phyloP scores from a whole-genome alignment of 2,888 invertebrate species.

The Tenodera sinensis region DNA sequence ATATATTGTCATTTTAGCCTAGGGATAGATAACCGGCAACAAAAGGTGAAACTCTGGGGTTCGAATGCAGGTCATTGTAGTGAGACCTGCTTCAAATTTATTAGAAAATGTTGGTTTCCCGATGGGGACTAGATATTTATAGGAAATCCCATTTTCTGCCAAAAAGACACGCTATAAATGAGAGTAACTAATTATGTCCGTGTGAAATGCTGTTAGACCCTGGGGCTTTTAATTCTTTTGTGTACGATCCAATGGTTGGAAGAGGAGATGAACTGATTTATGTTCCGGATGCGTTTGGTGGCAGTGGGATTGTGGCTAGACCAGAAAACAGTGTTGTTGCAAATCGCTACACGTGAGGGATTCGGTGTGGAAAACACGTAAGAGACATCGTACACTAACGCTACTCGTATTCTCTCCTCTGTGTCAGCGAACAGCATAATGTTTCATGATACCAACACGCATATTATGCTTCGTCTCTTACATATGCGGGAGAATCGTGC shows the following conservation, averaged over 20 bases:
- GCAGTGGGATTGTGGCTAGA: neutral
- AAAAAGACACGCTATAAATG: too few relatives aligned
- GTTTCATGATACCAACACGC: neutral
- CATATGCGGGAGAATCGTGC: neutral
- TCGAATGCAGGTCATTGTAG: too few relatives aligned
- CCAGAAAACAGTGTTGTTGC: neutral
- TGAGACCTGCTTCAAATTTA: too few relatives aligned
- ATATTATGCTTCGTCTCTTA: neutral
- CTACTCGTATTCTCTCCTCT: neutral
- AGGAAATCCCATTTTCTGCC: too few relatives aligned
- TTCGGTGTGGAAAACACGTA: neutral
- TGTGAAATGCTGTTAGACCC: neutral
- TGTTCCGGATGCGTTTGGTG: neutral
- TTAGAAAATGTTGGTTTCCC: too few relatives aligned
- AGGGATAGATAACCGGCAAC: too few relatives aligned
- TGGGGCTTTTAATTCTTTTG: neutral
- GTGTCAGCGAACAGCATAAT: neutral
- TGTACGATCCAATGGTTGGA: neutral
- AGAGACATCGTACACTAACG: neutral
- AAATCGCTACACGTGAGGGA: neutral
- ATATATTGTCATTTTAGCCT: too few relatives aligned
- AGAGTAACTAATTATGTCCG: neutral
- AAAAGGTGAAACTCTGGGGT: too few relatives aligned
- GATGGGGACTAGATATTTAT: too few relatives aligned
- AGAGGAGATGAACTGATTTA: neutral